A percentile compares a stretch with the other conserved stretches of the same genome.
Evolutionary conservation across 30 jellyfish, hydroid and myxozoan species (phyloP).

Genomic region (Hydractinia symbiolongicarpus): DNA sequence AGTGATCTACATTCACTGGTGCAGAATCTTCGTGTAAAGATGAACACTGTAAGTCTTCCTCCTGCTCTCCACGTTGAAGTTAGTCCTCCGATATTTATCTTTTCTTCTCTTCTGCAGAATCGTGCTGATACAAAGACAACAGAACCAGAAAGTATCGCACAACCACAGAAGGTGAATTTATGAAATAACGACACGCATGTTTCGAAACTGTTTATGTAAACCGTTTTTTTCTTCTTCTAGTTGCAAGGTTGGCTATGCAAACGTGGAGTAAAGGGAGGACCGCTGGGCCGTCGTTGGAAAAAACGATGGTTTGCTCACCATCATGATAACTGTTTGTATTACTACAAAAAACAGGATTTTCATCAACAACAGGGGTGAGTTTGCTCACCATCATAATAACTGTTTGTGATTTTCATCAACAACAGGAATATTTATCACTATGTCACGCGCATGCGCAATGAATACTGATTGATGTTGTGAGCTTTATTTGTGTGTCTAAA

Average conservation of each 20-base stretch:
- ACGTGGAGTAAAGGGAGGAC: slow-evolving; percentile 86
- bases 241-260: slow-evolving; percentile 75
- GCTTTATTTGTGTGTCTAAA: no score
- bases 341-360: slow-evolving; percentile 45
- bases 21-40: slow-evolving; percentile 47
- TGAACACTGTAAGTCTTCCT: background rate
- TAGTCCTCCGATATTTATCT: background rate
- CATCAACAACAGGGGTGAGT: slow-evolving; percentile 56
- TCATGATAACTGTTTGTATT: slow-evolving; percentile 42
- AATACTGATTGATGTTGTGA: no score
- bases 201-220: no score
- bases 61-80: background rate
- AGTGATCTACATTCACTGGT: slow-evolving; percentile 49
- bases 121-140: no score
- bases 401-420: slow-evolving; percentile 15
- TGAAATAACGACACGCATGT: background rate
- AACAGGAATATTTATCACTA: slow-evolving; percentile 30
- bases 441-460: no score
- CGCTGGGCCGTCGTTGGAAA: slow-evolving; percentile 69
- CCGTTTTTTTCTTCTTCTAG: slow-evolving; percentile 12
- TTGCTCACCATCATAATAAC: background rate
- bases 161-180: background rate
- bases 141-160: background rate
- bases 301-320: slow-evolving; percentile 58
- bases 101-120: no score